A percentile compares a stretch with the other conserved stretches of the same genome.
phyloP scores from a whole-genome alignment of 2,888 invertebrate species.

The Apeira syringaria region DNA sequence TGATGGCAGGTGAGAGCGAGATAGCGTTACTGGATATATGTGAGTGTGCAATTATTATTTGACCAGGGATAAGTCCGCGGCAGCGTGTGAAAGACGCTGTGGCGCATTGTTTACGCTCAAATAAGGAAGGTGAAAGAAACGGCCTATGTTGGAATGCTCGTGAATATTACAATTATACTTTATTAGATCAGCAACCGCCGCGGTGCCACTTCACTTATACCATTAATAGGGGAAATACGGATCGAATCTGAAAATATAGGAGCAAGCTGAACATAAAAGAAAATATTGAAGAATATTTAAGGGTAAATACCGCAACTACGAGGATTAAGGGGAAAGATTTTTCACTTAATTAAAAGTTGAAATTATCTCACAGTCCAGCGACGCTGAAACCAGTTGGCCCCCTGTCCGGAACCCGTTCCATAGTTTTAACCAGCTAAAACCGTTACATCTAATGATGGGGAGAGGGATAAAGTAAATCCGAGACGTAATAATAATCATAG shows the following conservation, averaged over 20 bases:
- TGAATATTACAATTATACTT: slow-evolving; percentile 67
- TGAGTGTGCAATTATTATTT: slow-evolving; percentile 81
- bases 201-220: no score
- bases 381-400: slow-evolving; percentile 70
- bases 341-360: slow-evolving; percentile 67
- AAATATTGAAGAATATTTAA: neutral
- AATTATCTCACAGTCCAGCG: slow-evolving; percentile 73
- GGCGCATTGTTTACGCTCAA: slow-evolving; percentile 80
- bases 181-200: slow-evolving; percentile 56
- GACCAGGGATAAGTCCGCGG: slow-evolving; percentile 80
- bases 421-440: slow-evolving; percentile 82
- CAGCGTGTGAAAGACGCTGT: slow-evolving; percentile 81
- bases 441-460: slow-evolving; percentile 83
- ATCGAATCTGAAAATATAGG: no score
- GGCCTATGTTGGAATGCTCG: slow-evolving; percentile 61
- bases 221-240: no score
- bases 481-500: slow-evolving; percentile 72
- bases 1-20: slow-evolving; percentile 64
- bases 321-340: slow-evolving; percentile 27
- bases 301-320: neutral
- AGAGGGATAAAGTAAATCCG: slow-evolving; percentile 73
- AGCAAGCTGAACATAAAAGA: slow-evolving; percentile 27
- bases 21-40: slow-evolving; percentile 53
- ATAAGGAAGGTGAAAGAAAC: slow-evolving; percentile 78
- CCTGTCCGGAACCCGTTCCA: slow-evolving; percentile 76